Evolutionary conservation across 92 coral and sea anemone genomes (phyloP).

Genomic region (Actinostola sp.): DNA sequence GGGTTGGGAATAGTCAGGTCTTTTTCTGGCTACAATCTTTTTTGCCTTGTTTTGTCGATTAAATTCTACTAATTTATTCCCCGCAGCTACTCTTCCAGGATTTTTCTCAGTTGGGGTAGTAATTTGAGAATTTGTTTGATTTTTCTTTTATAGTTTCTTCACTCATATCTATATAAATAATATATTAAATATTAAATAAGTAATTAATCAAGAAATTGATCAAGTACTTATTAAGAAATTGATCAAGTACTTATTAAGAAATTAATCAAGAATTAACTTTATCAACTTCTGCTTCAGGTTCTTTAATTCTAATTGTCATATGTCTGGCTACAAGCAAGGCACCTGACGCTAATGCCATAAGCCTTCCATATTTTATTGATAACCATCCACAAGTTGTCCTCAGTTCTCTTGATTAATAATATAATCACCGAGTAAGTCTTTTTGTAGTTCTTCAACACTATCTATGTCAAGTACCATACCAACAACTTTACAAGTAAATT

Average conservation of each 20-base stretch:
- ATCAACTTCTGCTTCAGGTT: too few relatives aligned
- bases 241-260: too few relatives aligned
- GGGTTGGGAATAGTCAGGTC: too few relatives aligned
- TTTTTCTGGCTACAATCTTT: too few relatives aligned
- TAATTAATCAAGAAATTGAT: too few relatives aligned
- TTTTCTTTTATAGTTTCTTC: neutral
- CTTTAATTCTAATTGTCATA: neutral
- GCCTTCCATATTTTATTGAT: constrained; percentile 5
- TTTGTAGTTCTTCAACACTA: constrained; percentile 21
- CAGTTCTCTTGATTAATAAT: constrained; percentile 23
- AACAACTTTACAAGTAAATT: neutral
- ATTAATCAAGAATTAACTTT: too few relatives aligned
- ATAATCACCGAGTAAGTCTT: constrained; percentile 12
- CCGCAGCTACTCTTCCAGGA: neutral
- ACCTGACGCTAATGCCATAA: constrained; percentile 26
- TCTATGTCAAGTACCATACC: constrained; percentile 26
- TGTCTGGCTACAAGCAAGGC: constrained; percentile 22
- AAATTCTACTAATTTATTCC: neutral
- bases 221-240: too few relatives aligned
- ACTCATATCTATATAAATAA: too few relatives aligned
- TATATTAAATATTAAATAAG: too few relatives aligned
- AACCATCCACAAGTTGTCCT: constrained; percentile 5
- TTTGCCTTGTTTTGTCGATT: neutral
- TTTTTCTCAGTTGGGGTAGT: neutral
- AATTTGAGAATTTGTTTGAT: neutral